A percentile compares a stretch with the other conserved stretches of the same genome.
phyloP scores from a whole-genome alignment of 2,113 vertebrate species.

The Leptocoma aspasia region DNA sequence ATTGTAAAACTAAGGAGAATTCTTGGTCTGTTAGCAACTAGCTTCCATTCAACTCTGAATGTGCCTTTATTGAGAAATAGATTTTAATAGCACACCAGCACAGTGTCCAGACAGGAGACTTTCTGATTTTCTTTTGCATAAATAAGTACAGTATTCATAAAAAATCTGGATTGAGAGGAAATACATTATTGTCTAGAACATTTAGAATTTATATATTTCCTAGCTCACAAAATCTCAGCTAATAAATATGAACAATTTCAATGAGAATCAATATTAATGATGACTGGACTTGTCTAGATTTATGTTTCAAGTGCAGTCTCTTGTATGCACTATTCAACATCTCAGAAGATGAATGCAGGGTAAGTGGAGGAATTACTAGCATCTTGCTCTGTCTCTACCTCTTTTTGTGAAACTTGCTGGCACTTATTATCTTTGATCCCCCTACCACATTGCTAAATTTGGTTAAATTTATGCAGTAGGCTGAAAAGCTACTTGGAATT shows the following conservation, averaged over 20 bases:
- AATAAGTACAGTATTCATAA: neutral
- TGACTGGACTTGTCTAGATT: neutral
- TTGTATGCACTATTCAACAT: neutral
- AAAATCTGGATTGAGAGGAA: conserved; percentile 4
- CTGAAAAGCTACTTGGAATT: neutral
- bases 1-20: neutral
- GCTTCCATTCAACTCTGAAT: neutral
- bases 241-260: neutral
- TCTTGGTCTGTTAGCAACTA: neutral
- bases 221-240: neutral
- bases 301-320: neutral
- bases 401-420: neutral
- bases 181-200: neutral
- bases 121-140: conserved; percentile 27
- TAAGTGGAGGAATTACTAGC: neutral
- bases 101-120: neutral
- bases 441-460: neutral
- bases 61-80: neutral
- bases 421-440: neutral
- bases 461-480: neutral
- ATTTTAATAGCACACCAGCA: neutral
- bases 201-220: neutral
- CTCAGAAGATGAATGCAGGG: neutral
- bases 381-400: neutral
- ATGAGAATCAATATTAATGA: neutral